Evolutionary conservation across 2,888 invertebrate species (phyloP), one percentile per base, ranked within the genome.

Genomic region (Cotesia congregata): DNA sequence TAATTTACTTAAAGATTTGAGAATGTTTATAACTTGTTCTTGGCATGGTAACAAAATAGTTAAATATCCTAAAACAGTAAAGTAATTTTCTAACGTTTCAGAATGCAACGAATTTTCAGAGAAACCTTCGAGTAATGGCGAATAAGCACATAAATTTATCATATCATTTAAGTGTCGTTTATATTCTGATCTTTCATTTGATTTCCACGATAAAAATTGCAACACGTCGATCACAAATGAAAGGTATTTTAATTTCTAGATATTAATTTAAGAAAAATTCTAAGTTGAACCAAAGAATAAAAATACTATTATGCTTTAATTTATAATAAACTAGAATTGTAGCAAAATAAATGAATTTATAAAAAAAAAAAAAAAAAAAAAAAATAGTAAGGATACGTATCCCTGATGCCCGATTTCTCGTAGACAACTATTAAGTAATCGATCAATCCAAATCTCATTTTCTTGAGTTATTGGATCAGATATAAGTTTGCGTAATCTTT

Each of bases 241-340:
- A 50, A 90, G 82, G 76, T 90, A 86, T 77, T 80, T 83, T 6
- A 90, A 77, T 77, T 85, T 86, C 90, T 90, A 72, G 50, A 72
- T 67, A 79, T 76, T 75, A 68, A 65, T 41, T 79, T 76, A 78
- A 80, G 76, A 77, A 78, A 75, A 78, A 76, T 79, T 76, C 67
- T 77, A 72, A 15, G 70, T 68, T 17, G 64, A 50, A 17, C 0
- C 6, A 5, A 71, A 65, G 69, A 72, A 38, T 62, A 61, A 59
- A n/a, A 67, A 12, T 12, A 59, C 12, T 59, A 12, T 3, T 12
- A 59, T 12, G 9, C n/a, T 59, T 59, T n/a, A 59, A 30, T 30
- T 30, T 30, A 30, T 3, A 30, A 30, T 30, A 30, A 30, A 30
- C 60, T 59, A 59, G 12, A 59, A 5, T 59, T 59, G 5, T 59